Evolutionary conservation across 2,888 invertebrate species (phyloP).

Genomic region (Apocheima hispidaria): DNA sequence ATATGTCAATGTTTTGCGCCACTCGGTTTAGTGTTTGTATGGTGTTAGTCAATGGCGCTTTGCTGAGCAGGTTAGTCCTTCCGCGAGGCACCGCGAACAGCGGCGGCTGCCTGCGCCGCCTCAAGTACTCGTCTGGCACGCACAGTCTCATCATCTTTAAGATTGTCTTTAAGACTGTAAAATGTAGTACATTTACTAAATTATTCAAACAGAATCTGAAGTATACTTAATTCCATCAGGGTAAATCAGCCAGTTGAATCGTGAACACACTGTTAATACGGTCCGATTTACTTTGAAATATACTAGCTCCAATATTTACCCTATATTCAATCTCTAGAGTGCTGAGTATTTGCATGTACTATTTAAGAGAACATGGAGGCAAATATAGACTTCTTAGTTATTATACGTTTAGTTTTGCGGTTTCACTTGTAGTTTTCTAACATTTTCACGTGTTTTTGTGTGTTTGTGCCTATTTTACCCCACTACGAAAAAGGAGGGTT

Average conservation of each 20-base stretch:
- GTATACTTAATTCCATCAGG: slow-evolving; percentile 5
- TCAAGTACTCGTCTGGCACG: too few relatives aligned
- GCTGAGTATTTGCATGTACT: slow-evolving; percentile 10
- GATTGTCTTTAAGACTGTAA: too few relatives aligned
- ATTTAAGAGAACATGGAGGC: slow-evolving; percentile 12
- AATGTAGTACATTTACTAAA: neutral
- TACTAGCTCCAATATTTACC: slow-evolving; percentile 21
- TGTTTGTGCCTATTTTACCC: too few relatives aligned
- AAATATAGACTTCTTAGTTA: slow-evolving; percentile 7
- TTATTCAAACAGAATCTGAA: neutral
- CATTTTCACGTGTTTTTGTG: neutral
- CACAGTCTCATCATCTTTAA: too few relatives aligned
- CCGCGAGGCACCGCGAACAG: too few relatives aligned
- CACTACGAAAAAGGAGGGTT: too few relatives aligned
- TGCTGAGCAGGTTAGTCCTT: too few relatives aligned
- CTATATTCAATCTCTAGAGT: slow-evolving; percentile 20
- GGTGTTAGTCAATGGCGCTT: too few relatives aligned
- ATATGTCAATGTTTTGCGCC: too few relatives aligned
- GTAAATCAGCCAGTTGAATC: slow-evolving; percentile 12
- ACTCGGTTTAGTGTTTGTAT: too few relatives aligned
- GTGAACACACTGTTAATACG: neutral
- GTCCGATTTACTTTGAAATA: slow-evolving; percentile 9
- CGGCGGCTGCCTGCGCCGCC: too few relatives aligned
- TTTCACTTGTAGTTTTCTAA: neutral
- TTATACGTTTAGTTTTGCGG: neutral